Conservation (phyloP, 2,113 vertebrate species). For the Microcebus jonahi region DNA sequence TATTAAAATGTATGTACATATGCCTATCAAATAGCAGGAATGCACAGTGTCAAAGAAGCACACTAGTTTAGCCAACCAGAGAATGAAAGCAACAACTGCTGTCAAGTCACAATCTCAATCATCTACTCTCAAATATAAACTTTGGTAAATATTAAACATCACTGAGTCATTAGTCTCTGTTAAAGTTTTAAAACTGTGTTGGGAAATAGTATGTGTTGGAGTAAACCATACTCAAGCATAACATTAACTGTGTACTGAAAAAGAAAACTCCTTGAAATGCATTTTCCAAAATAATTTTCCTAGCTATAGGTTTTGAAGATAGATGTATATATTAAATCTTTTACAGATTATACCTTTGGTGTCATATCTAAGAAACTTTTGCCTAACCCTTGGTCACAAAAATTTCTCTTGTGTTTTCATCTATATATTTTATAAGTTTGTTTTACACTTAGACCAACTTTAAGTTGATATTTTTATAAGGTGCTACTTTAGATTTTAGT, state of each 20-base stretch:
- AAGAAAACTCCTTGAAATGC: neutral
- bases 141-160: neutral
- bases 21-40: neutral
- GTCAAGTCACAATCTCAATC: neutral
- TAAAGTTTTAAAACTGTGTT: constrained; percentile 40
- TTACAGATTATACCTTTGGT: too few species aligned
- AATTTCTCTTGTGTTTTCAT: too few species aligned
- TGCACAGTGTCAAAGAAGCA: neutral
- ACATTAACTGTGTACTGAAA: neutral
- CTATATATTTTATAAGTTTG: too few species aligned
- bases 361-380: too few species aligned
- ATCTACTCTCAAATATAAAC: neutral
- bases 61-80: neutral
- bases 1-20: neutral
- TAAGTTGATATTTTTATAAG: too few species aligned
- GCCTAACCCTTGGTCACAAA: too few species aligned
- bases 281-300: constrained; percentile 28
- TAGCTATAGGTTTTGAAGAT: neutral
- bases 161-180: neutral
- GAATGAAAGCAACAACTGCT: neutral
- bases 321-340: too few species aligned
- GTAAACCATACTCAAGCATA: neutral
- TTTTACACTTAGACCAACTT: too few species aligned
- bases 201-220: neutral
- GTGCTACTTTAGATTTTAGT: too few species aligned